Evolutionary conservation across 2,113 vertebrate genomes (phyloP).

Genomic region (Indicator indicator): DNA sequence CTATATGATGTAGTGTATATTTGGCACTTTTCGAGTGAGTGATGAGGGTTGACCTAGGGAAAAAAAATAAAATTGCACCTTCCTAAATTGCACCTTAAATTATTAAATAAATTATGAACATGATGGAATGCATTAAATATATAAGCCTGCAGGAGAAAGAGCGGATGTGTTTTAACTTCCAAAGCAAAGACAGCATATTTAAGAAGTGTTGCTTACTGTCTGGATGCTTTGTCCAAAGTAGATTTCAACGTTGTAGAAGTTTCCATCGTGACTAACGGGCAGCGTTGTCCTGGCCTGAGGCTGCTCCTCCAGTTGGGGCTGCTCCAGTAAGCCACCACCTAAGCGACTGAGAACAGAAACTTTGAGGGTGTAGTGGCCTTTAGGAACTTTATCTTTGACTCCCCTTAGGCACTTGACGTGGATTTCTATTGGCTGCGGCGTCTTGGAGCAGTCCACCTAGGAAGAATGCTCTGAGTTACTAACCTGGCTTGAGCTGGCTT

Average conservation of each 20-base stretch:
- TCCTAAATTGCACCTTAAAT: constrained; percentile 63
- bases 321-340: constrained; percentile 73
- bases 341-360: constrained; percentile 80
- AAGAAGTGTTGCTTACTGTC: constrained; percentile 78
- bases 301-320: constrained; percentile 59
- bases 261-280: constrained; percentile 79
- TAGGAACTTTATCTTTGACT: constrained; percentile 87
- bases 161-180: constrained; percentile 17
- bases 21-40: constrained; percentile 44
- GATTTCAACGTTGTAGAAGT: constrained; percentile 83
- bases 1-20: constrained; percentile 9
- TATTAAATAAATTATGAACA: constrained; percentile 64
- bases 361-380: constrained; percentile 82
- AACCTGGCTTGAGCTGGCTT: constrained; percentile 23
- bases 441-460: constrained; percentile 70
- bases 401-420: constrained; percentile 83
- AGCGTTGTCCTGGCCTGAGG: constrained; percentile 63
- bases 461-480: constrained; percentile 70
- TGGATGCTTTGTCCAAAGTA: constrained; percentile 83
- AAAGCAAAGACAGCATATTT: constrained; percentile 47
- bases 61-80: neutral
- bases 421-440: constrained; percentile 80
- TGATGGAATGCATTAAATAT: constrained; percentile 56
- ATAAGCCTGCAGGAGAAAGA: constrained; percentile 45
- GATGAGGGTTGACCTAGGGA: constrained; percentile 36